Conservation (phyloP, 2,113 vertebrate genomes). For the Smithornis capensis region DNA sequence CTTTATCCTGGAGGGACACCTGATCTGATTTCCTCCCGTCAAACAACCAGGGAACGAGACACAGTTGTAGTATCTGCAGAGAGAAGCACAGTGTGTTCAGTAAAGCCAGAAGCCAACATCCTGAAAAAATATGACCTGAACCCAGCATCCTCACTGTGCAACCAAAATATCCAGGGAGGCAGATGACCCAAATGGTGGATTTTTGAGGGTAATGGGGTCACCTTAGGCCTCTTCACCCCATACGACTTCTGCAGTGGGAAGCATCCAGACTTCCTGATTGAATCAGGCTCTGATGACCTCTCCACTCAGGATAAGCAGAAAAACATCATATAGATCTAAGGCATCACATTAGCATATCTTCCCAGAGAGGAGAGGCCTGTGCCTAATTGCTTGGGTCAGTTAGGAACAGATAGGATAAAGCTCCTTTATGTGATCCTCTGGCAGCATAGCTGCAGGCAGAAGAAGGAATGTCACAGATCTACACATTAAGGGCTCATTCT, state of each 20-base stretch:
- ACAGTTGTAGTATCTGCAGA: conserved; percentile 92
- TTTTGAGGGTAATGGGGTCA: not conserved
- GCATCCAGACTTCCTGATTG: not conserved
- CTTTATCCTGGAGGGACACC: conserved; percentile 85
- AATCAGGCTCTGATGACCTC: not conserved
- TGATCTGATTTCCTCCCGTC: conserved; percentile 80
- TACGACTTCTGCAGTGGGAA: not conserved
- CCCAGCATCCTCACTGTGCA: not conserved
- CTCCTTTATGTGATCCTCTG: not conserved
- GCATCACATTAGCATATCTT: not conserved
- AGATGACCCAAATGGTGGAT: not conserved
- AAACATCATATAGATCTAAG: not conserved
- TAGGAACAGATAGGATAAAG: not conserved
- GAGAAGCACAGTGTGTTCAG: not conserved
- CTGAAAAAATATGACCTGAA: not conserved
- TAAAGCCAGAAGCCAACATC: not conserved
- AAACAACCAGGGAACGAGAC: conserved; percentile 89
- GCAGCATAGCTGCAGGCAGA: not conserved
- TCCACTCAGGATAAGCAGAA: not conserved
- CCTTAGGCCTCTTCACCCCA: not conserved
- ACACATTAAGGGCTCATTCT: not conserved
- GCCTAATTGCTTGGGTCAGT: not conserved
- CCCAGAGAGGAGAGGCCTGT: not conserved
- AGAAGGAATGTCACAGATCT: not conserved
- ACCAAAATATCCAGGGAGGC: not conserved